Conservation (phyloP, 2,888 invertebrate species). For the Strigamia transsilvanica region DNA sequence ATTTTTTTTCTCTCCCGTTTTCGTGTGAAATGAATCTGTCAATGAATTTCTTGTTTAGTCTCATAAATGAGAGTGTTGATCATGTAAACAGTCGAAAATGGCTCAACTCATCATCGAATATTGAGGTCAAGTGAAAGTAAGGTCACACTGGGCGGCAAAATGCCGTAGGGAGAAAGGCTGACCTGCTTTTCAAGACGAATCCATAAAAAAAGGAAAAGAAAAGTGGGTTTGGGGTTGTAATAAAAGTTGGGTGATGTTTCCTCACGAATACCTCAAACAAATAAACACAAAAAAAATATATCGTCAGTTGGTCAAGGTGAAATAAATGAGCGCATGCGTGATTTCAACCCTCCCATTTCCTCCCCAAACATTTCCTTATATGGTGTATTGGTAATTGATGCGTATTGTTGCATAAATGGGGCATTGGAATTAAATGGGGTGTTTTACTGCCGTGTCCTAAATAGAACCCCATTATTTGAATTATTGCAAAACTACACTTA, state of each 20-base stretch:
- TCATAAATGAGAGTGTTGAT: background rate
- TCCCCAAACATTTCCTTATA: slow-evolving; percentile 20
- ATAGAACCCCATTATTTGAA: slow-evolving; percentile 2
- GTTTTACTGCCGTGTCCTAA: slow-evolving; percentile 13
- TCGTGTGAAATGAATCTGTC: too few relatives aligned
- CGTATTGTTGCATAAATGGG: slow-evolving; percentile 20
- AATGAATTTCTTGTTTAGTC: too few relatives aligned
- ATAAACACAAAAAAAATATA: background rate
- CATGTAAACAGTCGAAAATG: slow-evolving; percentile 8
- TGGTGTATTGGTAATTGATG: slow-evolving; percentile 14
- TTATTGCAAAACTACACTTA: background rate
- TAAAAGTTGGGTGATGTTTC: slow-evolving; percentile 13
- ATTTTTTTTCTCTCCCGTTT: too few relatives aligned
- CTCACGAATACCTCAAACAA: background rate
- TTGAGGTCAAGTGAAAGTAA: slow-evolving; percentile 20
- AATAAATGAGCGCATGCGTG: slow-evolving; percentile 20
- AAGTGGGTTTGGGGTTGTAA: slow-evolving; percentile 20
- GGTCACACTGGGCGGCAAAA: background rate
- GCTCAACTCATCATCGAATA: slow-evolving; percentile 20
- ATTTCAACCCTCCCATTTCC: slow-evolving; percentile 14
- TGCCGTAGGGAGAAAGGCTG: slow-evolving; percentile 9
- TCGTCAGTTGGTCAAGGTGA: slow-evolving; percentile 9
- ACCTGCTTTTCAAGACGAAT: slow-evolving; percentile 13
- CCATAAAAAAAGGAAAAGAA: slow-evolving; percentile 1
- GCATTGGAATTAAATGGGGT: slow-evolving; percentile 20